phyloP scores from a whole-genome alignment of 2,888 invertebrate species.

The Agrochola macilenta region DNA sequence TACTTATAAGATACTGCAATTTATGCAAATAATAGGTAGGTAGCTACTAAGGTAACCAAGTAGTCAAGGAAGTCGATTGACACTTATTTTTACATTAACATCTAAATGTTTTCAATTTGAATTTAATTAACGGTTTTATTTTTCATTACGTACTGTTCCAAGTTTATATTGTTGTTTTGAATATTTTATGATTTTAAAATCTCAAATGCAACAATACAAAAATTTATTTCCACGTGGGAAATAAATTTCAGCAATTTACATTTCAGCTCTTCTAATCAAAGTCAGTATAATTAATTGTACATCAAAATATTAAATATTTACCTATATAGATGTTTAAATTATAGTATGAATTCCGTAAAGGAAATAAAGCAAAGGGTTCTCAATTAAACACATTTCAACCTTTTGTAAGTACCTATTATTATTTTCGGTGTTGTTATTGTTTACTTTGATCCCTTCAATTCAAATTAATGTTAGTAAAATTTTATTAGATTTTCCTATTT shows the following conservation, averaged over 20 bases:
- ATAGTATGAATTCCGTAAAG: neutral
- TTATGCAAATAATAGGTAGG: neutral
- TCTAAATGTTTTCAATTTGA: neutral
- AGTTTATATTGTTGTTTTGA: neutral
- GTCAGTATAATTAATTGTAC: constrained; percentile 12
- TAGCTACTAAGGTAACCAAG: too few species aligned
- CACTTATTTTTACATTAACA: neutral
- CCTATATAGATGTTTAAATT: neutral
- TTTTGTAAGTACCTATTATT: constrained; percentile 36
- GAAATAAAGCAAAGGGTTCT: constrained; percentile 37
- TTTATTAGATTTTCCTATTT: neutral
- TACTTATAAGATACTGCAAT: neutral
- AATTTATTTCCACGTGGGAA: too few species aligned
- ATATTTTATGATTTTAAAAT: neutral
- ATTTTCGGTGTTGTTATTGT: constrained; percentile 12
- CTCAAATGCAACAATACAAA: neutral
- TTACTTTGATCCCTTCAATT: constrained; percentile 15
- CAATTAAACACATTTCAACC: constrained; percentile 43
- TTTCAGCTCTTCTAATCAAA: constrained; percentile 1
- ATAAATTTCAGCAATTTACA: too few species aligned
- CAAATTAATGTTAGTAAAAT: constrained; percentile 8
- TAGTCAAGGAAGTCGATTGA: neutral
- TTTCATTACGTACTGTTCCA: neutral
- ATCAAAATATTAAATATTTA: neutral
- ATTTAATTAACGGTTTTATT: neutral